Evolutionary conservation across 2,113 vertebrate species (phyloP).

Genomic region (Hippolais icterina): DNA sequence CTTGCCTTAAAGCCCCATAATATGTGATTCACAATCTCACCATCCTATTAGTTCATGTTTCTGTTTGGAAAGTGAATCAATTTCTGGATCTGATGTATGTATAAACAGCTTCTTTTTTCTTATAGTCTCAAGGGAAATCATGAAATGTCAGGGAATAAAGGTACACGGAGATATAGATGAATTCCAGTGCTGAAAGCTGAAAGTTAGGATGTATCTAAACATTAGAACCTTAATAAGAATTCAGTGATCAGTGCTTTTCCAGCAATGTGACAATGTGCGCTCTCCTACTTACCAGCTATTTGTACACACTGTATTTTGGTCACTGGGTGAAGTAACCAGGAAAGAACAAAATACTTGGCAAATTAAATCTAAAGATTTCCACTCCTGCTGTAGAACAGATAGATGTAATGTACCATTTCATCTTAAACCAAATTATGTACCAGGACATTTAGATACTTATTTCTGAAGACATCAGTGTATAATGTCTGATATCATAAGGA

Average conservation of each 20-base stretch:
- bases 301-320: background rate
- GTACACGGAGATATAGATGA: background rate
- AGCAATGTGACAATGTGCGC: background rate
- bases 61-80: constrained; percentile 15
- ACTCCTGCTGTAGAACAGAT: constrained; percentile 3
- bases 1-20: constrained; percentile 19
- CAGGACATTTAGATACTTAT: background rate
- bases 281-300: background rate
- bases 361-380: constrained; percentile 20
- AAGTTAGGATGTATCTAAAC: background rate
- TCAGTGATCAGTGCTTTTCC: background rate
- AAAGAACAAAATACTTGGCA: background rate
- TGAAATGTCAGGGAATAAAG: background rate
- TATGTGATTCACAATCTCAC: background rate
- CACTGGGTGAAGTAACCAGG: background rate
- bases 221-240: background rate
- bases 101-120: background rate
- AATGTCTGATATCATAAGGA: background rate
- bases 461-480: background rate
- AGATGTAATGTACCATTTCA: constrained; percentile 2
- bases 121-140: constrained; percentile 14
- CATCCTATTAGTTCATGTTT: background rate
- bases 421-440: constrained; percentile 20
- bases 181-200: background rate
- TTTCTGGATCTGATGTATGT: background rate